phyloP scores from a whole-genome alignment of 2,797 vertebrate species.

The Salmo trutta region DNA sequence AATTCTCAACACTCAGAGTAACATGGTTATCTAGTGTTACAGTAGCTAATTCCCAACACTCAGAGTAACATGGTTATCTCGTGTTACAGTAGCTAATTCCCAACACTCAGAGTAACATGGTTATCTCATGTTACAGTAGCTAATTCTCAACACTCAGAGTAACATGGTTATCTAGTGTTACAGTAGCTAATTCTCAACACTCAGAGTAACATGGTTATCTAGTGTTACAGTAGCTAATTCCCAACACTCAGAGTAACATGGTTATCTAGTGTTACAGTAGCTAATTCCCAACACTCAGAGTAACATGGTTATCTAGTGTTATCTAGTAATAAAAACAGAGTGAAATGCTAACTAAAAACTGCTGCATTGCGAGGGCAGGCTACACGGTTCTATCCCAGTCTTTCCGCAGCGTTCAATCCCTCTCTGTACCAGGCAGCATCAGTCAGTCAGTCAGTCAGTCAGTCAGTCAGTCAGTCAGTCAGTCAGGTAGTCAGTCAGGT shows the following conservation, averaged over 20 bases:
- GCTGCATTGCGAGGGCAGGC: no score
- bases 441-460: background rate
- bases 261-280: conserved; percentile 43
- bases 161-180: conserved; percentile 34
- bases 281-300: no score
- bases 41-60: background rate
- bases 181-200: background rate
- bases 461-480: conserved; percentile 6
- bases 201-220: no score
- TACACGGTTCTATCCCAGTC: no score
- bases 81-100: conserved; percentile 13
- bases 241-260: no score
- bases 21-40: background rate
- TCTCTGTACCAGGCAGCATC: background rate
- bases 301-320: background rate
- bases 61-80: conserved; percentile 31
- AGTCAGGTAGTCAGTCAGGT: no score
- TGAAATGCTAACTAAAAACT: background rate
- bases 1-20: no score
- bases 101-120: no score
- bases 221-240: background rate
- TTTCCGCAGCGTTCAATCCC: background rate
- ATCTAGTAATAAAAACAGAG: background rate
- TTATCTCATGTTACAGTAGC: background rate
- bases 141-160: background rate